phyloP scores from a whole-genome alignment of 2,113 vertebrate genomes.

The Reinhardtius hippoglossoides region DNA sequence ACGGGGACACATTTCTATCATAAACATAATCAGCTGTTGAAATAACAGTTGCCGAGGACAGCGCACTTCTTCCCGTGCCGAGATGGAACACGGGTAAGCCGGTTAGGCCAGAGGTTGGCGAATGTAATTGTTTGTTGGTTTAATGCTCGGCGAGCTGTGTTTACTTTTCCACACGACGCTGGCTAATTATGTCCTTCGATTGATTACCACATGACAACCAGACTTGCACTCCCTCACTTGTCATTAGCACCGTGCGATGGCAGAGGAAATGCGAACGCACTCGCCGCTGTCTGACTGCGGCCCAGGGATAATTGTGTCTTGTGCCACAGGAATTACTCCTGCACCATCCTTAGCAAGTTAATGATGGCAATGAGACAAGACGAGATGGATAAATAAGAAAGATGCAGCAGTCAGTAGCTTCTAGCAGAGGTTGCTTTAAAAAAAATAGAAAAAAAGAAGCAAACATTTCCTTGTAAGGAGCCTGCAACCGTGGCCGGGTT shows the following conservation, averaged over 20 bases:
- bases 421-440: constrained; percentile 18
- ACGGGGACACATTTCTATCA: constrained; percentile 4
- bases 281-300: constrained; percentile 89
- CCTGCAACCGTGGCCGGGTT: constrained; percentile 20
- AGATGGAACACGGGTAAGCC: constrained; percentile 28
- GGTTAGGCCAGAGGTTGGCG: constrained; percentile 33
- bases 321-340: constrained; percentile 89
- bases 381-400: constrained; percentile 20
- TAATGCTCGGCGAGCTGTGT: constrained; percentile 64
- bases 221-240: constrained; percentile 78
- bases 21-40: constrained; percentile 11
- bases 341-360: constrained; percentile 87
- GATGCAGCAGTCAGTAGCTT: constrained; percentile 31
- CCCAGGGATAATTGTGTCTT: constrained; percentile 91
- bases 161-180: constrained; percentile 87
- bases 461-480: constrained; percentile 43
- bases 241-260: constrained; percentile 87
- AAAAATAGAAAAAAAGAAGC: constrained; percentile 19
- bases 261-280: constrained; percentile 90
- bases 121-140: constrained; percentile 68
- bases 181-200: constrained; percentile 93
- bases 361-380: constrained; percentile 57
- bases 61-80: not conserved
- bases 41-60: not conserved
- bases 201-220: constrained; percentile 89